These are phyloP conservation scores for Callipepla californica DNA, from an alignment of 2,113 vertebrate species.

Conservation along the genomic window DNA sequence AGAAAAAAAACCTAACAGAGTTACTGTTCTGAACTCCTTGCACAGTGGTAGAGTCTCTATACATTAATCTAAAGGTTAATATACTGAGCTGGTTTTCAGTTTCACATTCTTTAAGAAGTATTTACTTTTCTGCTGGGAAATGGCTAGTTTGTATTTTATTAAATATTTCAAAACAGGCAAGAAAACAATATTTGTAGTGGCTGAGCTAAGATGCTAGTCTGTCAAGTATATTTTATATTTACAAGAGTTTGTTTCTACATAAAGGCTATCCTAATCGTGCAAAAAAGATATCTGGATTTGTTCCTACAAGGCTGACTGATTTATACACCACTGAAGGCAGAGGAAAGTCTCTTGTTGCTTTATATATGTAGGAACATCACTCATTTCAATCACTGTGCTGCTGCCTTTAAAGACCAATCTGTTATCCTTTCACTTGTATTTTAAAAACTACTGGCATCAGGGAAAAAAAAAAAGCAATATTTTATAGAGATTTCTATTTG, in stretches of 20 bases:
- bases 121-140: not conserved
- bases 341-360: not conserved
- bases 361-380: not conserved
- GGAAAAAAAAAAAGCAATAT: not conserved
- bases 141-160: not conserved
- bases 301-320: not conserved
- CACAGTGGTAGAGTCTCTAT: not conserved
- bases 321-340: not conserved
- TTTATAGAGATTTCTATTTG: not conserved
- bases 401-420: slow-evolving; percentile 21
- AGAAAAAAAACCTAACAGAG: not conserved
- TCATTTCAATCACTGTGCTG: slow-evolving; percentile 19
- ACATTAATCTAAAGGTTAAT: not conserved
- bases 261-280: not conserved
- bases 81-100: not conserved
- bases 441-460: not conserved
- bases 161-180: not conserved
- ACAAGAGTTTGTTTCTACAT: not conserved
- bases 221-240: not conserved
- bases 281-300: not conserved
- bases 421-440: slow-evolving; percentile 21
- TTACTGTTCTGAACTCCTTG: not conserved
- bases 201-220: not conserved
- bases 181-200: not conserved
- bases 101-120: not conserved